Evolutionary conservation across 2,888 invertebrate genomes (phyloP).

Genomic region (Cephonodes hylas): DNA sequence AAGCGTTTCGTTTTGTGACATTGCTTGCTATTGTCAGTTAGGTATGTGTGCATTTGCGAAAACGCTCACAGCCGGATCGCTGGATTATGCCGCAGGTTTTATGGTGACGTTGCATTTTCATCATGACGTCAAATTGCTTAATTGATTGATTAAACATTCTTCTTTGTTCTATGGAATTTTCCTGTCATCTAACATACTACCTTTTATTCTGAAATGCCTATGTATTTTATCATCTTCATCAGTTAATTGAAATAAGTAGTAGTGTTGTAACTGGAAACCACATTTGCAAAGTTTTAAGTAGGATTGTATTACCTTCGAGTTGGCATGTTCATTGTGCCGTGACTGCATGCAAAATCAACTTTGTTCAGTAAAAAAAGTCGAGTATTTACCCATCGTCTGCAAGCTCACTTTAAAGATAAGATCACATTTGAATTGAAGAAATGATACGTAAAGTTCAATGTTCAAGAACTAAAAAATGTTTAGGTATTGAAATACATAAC

Average conservation of each 20-base stretch:
- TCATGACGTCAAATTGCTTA: conserved; percentile 1
- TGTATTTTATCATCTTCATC: not conserved
- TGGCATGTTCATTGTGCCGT: conserved; percentile 43
- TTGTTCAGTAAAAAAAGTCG: not conserved
- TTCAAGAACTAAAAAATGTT: not conserved
- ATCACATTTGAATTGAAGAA: not conserved
- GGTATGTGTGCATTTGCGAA: conserved; percentile 52
- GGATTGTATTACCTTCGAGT: conserved; percentile 15
- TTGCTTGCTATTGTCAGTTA: conserved; percentile 43
- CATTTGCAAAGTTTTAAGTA: conserved; percentile 19
- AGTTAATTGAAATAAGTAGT: not conserved
- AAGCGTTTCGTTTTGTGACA: conserved; percentile 33
- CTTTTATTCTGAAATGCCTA: not conserved
- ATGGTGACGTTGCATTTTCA: conserved; percentile 25
- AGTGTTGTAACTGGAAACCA: not conserved
- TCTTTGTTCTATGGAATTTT: not conserved
- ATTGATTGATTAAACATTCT: not conserved
- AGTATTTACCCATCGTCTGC: conserved; percentile 24
- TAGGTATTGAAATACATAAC: not conserved
- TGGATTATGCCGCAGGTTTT: conserved; percentile 35
- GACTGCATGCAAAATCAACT: conserved; percentile 48
- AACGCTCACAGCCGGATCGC: conserved; percentile 55
- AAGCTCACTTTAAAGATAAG: not conserved
- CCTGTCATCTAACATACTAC: not conserved
- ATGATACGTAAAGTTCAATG: not conserved